Evolutionary conservation across 1,140 invertebrate species (phyloP).

Genomic region (Hormaphis cornu): DNA sequence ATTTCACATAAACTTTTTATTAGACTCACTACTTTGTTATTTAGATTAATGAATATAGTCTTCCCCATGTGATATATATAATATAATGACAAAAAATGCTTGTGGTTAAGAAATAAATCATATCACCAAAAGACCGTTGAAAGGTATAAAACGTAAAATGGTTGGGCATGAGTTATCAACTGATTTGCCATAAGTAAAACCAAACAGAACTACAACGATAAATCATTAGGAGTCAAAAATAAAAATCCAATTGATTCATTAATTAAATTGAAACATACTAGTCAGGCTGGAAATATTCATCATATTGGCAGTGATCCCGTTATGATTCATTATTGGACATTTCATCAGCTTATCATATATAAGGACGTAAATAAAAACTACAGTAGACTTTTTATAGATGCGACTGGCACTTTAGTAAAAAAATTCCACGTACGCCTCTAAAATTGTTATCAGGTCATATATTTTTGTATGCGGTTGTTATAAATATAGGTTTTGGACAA

Average conservation of each 20-base stretch:
- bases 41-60: too few relatives aligned
- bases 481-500: background rate
- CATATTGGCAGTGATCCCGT: background rate
- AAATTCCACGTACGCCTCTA: background rate
- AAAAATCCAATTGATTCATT: background rate
- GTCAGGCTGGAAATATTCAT: slow-evolving; percentile 4
- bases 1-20: too few relatives aligned
- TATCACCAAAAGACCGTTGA: background rate
- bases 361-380: background rate
- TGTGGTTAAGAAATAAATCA: background rate
- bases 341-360: background rate
- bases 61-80: too few relatives aligned
- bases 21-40: too few relatives aligned
- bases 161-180: background rate
- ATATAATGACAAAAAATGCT: background rate
- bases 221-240: background rate
- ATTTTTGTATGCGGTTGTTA: background rate
- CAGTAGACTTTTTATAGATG: background rate
- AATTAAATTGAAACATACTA: background rate
- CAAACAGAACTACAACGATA: background rate
- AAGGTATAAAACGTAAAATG: slow-evolving; percentile 1
- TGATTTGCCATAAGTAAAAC: background rate
- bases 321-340: background rate
- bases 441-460: background rate
- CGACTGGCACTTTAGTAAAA: background rate